A percentile compares a stretch with the other conserved stretches of the same genome.
phyloP scores from a whole-genome alignment of 2,113 vertebrate genomes.

The Orcinus orca region DNA sequence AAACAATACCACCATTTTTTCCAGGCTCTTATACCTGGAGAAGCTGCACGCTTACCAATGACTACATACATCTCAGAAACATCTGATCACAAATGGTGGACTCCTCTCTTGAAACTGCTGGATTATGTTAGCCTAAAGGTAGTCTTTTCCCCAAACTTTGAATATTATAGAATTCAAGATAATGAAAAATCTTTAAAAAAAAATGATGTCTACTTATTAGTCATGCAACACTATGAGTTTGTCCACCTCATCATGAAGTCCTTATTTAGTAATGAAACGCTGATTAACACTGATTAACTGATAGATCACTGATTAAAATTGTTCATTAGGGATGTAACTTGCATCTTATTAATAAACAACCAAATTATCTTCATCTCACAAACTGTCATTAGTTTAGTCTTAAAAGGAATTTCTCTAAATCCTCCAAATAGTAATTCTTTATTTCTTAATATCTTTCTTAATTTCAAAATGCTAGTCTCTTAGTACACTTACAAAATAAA shows the following conservation, averaged over 20 bases:
- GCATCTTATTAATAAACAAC: constrained; percentile 77
- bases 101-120: neutral
- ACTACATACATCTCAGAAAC: neutral
- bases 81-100: neutral
- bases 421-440: constrained; percentile 7
- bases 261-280: constrained; percentile 71
- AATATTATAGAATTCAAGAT: neutral
- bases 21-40: neutral
- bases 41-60: neutral
- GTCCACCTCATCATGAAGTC: constrained; percentile 69
- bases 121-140: neutral
- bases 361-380: constrained; percentile 67
- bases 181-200: constrained; percentile 20
- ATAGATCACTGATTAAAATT: constrained; percentile 76
- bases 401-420: constrained; percentile 36
- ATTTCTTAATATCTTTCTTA: constrained; percentile 28
- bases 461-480: neutral
- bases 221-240: constrained; percentile 63
- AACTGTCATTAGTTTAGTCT: constrained; percentile 63
- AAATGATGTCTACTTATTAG: constrained; percentile 51
- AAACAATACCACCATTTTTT: neutral
- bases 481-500: neutral
- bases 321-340: constrained; percentile 72
- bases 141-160: neutral
- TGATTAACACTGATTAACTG: constrained; percentile 79